Evolutionary conservation across 2,113 vertebrate genomes (phyloP).

Genomic region (Hipposideros armiger): DNA sequence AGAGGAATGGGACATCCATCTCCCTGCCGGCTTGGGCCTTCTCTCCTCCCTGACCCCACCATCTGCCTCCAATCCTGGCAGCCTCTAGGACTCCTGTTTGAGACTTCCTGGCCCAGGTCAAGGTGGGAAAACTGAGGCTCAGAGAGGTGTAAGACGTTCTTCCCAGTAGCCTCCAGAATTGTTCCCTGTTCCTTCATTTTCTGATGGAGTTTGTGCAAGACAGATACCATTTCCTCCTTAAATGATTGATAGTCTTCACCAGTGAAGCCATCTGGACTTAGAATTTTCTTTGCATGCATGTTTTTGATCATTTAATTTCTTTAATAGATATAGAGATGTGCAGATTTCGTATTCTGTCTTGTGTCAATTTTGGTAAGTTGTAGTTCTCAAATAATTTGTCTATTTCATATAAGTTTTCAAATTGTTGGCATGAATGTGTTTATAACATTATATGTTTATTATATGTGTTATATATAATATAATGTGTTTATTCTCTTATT

Average conservation of each 20-base stretch:
- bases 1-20: not conserved
- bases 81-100: not conserved
- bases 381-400: conserved; percentile 11
- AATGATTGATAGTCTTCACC: conserved; percentile 13
- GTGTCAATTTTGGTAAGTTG: not conserved
- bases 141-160: not conserved
- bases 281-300: not conserved
- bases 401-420: not conserved
- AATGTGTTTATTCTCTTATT: not conserved
- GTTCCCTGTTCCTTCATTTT: not conserved
- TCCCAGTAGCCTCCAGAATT: not conserved
- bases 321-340: not conserved
- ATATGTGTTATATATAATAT: too few species aligned
- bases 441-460: not conserved
- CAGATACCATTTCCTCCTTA: conserved; percentile 8
- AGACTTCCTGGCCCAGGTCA: not conserved
- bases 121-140: not conserved
- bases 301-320: not conserved
- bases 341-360: not conserved
- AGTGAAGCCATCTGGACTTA: not conserved
- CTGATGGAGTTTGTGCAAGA: not conserved
- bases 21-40: not conserved
- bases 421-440: not conserved
- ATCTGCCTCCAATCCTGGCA: not conserved
- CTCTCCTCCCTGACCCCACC: not conserved